A percentile compares a stretch with the other conserved stretches of the same genome.
These are phyloP conservation scores for Apostichopus parvimensis DNA, from an alignment of 35 echinoderm and acorn worm species.

Conservation along the genomic window DNA sequence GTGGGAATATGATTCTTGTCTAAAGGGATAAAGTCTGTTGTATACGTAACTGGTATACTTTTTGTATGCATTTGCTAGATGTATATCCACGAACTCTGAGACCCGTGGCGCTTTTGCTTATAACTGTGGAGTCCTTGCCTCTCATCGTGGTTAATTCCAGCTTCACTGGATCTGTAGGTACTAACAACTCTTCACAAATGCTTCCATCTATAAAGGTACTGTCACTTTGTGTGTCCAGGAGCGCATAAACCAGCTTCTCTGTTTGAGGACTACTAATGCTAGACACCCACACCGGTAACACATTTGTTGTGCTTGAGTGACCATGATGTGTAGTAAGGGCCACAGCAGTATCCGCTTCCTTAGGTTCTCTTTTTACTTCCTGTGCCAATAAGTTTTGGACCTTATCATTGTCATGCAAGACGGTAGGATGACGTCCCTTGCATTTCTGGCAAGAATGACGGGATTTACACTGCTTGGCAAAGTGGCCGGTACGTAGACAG, in stretches of 20 bases:
- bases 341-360: no score
- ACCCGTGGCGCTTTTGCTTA: background rate
- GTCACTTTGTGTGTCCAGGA: no score
- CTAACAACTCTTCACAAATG: constrained; percentile 26
- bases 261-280: background rate
- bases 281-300: background rate
- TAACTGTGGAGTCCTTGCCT: background rate
- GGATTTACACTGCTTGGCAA: no score
- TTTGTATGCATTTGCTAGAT: background rate
- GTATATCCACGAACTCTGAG: constrained; percentile 46
- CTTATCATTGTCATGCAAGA: background rate
- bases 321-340: background rate
- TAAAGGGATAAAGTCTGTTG: no score
- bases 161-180: constrained; percentile 28
- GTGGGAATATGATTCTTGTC: no score
- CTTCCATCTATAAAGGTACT: background rate
- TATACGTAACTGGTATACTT: background rate
- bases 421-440: no score
- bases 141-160: constrained; percentile 17
- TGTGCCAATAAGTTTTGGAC: background rate
- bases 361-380: no score
- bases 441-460: background rate
- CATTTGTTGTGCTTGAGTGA: no score
- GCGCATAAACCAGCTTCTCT: background rate
- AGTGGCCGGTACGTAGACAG: no score